Evolutionary conservation across 2,888 invertebrate genomes (phyloP).

Genomic region (Chelonus formosanus): DNA sequence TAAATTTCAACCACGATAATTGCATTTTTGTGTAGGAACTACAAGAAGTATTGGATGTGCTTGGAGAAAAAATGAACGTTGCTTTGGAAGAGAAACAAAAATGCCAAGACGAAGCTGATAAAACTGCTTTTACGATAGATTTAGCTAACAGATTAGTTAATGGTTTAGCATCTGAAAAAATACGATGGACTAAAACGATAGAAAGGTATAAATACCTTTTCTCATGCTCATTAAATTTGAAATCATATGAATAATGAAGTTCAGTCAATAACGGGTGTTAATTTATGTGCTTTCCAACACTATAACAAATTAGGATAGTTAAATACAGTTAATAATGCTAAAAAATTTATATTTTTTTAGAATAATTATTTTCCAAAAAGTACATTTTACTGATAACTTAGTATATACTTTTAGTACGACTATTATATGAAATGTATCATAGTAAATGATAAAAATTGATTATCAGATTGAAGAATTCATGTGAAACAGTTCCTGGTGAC

Average conservation of each 20-base stretch:
- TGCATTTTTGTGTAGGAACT: slow-evolving; percentile 67
- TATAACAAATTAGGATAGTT: too few relatives aligned
- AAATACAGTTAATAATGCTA: too few relatives aligned
- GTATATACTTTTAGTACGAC: too few relatives aligned
- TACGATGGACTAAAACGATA: slow-evolving; percentile 80
- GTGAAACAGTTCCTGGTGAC: slow-evolving; percentile 86
- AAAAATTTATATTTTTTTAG: too few relatives aligned
- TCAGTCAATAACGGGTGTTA: too few relatives aligned
- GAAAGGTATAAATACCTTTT: slow-evolving; percentile 52
- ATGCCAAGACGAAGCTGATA: slow-evolving; percentile 92
- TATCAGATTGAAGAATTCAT: slow-evolving; percentile 74
- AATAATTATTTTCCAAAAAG: too few relatives aligned
- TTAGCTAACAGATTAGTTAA: slow-evolving; percentile 91
- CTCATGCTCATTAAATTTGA: too few relatives aligned
- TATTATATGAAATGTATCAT: too few relatives aligned
- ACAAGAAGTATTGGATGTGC: slow-evolving; percentile 78
- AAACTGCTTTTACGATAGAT: slow-evolving; percentile 87
- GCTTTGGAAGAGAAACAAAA: slow-evolving; percentile 87
- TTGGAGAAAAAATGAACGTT: slow-evolving; percentile 85
- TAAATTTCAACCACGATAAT: too few relatives aligned
- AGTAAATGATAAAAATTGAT: slow-evolving; percentile 1
- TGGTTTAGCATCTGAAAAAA: slow-evolving; percentile 91
- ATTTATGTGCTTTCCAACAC: too few relatives aligned
- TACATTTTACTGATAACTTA: too few relatives aligned
- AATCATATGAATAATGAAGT: too few relatives aligned